phyloP scores from a whole-genome alignment of 2,113 vertebrate genomes.

The Colossoma macropomum region DNA sequence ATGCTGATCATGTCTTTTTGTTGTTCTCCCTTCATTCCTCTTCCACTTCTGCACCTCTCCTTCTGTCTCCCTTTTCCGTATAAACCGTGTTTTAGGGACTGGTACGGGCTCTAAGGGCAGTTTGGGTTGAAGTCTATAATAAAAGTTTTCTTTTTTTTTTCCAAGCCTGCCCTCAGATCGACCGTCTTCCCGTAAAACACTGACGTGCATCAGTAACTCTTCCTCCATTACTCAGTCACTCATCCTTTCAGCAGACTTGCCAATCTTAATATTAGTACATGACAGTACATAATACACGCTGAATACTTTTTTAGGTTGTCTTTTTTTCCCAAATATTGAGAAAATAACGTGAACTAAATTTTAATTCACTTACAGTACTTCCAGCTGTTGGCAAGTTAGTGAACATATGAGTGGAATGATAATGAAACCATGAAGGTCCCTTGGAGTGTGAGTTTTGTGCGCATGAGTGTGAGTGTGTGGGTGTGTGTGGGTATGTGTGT shows the following conservation, averaged over 20 bases:
- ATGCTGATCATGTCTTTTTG: conserved; percentile 39
- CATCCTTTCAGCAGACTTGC: conserved; percentile 82
- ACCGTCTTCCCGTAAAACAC: conserved; percentile 20
- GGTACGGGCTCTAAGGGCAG: conserved; percentile 30
- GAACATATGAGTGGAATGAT: conserved; percentile 74
- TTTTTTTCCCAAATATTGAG: background rate
- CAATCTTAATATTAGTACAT: conserved; percentile 61
- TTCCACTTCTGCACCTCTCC: conserved; percentile 49
- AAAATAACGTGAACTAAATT: conserved; percentile 22
- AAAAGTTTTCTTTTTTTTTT: conserved; percentile 12
- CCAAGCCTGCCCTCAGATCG: conserved; percentile 22
- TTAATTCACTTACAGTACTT: conserved; percentile 30
- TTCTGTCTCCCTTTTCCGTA: conserved; percentile 14
- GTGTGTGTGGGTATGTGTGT: conserved; percentile 15
- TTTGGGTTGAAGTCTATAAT: background rate
- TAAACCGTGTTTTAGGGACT: conserved; percentile 40
- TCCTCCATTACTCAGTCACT: conserved; percentile 70
- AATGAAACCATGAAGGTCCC: conserved; percentile 68
- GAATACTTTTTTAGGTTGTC: background rate
- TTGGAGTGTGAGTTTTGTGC: conserved; percentile 7
- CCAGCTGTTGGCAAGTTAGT: conserved; percentile 74
- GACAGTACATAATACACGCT: background rate
- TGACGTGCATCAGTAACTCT: conserved; percentile 7
- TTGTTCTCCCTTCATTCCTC: conserved; percentile 6
- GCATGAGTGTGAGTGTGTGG: conserved; percentile 27